phyloP scores from a whole-genome alignment of 2,888 invertebrate genomes.

The Oscheius sp. region DNA sequence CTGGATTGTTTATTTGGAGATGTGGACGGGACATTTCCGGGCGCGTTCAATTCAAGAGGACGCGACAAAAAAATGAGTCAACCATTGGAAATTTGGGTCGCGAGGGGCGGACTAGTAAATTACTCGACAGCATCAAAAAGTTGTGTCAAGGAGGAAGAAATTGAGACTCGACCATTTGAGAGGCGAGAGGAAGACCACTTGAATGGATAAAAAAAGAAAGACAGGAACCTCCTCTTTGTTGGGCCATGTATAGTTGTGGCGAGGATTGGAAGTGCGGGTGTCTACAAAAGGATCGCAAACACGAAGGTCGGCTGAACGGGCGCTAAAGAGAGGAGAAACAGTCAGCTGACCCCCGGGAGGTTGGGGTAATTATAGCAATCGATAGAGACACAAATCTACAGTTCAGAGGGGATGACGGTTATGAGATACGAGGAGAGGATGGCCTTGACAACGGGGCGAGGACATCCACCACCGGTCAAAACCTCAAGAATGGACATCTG shows the following conservation, averaged over 20 bases:
- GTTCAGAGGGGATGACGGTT: conserved; percentile 22
- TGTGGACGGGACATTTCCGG: too few species aligned
- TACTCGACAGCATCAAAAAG: too few species aligned
- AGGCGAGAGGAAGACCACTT: neutral
- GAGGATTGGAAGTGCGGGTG: conserved; percentile 29
- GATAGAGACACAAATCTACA: neutral
- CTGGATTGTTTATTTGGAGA: too few species aligned
- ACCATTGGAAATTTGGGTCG: too few species aligned
- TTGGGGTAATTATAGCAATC: conserved; percentile 17
- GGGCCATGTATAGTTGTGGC: neutral
- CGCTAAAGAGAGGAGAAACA: conserved; percentile 25
- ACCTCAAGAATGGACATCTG: too few species aligned
- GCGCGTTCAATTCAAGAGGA: too few species aligned
- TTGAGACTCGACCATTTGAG: neutral
- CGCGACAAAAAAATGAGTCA: too few species aligned
- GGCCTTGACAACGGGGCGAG: conserved; percentile 20
- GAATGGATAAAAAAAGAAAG: neutral
- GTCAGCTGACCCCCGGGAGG: conserved; percentile 9
- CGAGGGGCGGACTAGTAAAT: too few species aligned
- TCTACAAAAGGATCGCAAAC: conserved; percentile 35
- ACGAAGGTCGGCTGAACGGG: conserved; percentile 17
- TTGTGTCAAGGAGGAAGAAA: neutral
- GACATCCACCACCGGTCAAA: neutral
- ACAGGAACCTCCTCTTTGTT: neutral
- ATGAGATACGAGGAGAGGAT: conserved; percentile 13